A percentile compares a stretch with the other conserved stretches of the same genome.
phyloP scores from a whole-genome alignment of 2,113 vertebrate species.

The Rhynchomys soricoides region DNA sequence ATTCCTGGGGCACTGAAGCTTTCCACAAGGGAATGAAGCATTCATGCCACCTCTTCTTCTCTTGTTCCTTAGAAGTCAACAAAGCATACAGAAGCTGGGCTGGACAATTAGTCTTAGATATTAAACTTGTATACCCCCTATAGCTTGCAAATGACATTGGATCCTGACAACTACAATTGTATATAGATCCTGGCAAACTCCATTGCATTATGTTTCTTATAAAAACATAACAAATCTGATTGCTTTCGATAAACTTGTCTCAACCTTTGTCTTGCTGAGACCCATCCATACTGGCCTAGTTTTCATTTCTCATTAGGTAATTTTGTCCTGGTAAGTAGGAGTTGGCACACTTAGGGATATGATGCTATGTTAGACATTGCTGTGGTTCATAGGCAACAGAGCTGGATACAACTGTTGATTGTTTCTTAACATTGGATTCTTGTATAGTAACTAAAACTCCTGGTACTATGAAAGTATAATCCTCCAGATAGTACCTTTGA shows the following conservation, averaged over 20 bases:
- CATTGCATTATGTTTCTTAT: too few species aligned
- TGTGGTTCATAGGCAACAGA: background rate
- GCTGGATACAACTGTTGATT: background rate
- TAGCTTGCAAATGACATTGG: background rate
- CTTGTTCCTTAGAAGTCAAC: background rate
- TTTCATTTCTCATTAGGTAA: background rate
- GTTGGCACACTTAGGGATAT: background rate
- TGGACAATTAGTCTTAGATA: background rate
- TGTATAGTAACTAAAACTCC: background rate
- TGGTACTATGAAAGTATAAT: background rate
- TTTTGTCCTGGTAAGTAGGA: background rate
- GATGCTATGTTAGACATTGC: background rate
- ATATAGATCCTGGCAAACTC: too few species aligned
- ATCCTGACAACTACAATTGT: too few species aligned
- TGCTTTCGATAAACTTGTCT: too few species aligned
- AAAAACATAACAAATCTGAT: too few species aligned
- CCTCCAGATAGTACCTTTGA: background rate
- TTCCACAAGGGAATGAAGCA: background rate
- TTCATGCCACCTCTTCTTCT: background rate
- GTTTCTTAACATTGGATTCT: background rate
- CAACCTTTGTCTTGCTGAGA: background rate
- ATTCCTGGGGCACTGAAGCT: background rate
- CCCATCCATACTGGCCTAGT: background rate
- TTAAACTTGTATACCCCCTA: background rate
- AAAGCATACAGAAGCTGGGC: background rate